Conservation (phyloP, 2,797 vertebrate genomes). For the Meriones psammophilus region DNA sequence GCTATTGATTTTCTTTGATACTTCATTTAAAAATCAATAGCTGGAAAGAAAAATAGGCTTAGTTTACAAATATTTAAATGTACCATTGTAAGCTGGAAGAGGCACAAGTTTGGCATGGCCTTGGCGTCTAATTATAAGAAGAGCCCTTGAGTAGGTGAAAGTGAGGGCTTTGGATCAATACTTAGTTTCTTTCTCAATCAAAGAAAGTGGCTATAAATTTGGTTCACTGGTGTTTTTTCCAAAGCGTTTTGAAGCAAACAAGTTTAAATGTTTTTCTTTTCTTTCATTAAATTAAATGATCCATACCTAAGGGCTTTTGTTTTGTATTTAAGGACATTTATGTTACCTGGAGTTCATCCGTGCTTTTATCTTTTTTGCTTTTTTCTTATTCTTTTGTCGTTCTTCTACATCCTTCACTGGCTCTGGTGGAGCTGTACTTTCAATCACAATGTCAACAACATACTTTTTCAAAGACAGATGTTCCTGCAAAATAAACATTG, state of each 20-base stretch:
- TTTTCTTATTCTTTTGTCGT: conserved; percentile 96
- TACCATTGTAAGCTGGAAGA: conserved; percentile 91
- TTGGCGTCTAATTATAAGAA: conserved; percentile 96
- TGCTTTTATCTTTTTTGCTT: conserved; percentile 96
- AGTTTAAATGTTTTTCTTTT: conserved; percentile 85
- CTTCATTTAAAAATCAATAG: conserved; percentile 99
- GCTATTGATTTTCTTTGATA: conserved; percentile 99
- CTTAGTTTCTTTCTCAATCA: conserved; percentile 96
- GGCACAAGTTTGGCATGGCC: conserved; percentile 93
- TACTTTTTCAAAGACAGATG: conserved; percentile 99
- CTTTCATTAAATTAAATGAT: conserved; percentile 70
- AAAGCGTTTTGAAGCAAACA: conserved; percentile 93
- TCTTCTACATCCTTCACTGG: conserved; percentile 94
- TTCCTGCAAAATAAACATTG: conserved; percentile 90
- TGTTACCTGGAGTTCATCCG: conserved; percentile 97
- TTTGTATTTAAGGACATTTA: conserved; percentile 46
- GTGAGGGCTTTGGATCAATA: conserved; percentile 93
- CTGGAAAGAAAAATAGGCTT: conserved; percentile 94
- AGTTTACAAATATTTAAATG: conserved; percentile 97
- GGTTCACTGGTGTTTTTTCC: conserved; percentile 95
- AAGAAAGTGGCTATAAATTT: conserved; percentile 99
- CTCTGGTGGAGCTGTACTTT: conserved; percentile 92
- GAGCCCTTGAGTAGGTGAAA: conserved; percentile 98
- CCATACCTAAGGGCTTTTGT: conserved; percentile 49
- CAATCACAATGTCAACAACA: conserved; percentile 95